A percentile compares a stretch with the other conserved stretches of the same genome.
phyloP scores from a whole-genome alignment of 2,113 vertebrate genomes.

The Phyllostomus hastatus region DNA sequence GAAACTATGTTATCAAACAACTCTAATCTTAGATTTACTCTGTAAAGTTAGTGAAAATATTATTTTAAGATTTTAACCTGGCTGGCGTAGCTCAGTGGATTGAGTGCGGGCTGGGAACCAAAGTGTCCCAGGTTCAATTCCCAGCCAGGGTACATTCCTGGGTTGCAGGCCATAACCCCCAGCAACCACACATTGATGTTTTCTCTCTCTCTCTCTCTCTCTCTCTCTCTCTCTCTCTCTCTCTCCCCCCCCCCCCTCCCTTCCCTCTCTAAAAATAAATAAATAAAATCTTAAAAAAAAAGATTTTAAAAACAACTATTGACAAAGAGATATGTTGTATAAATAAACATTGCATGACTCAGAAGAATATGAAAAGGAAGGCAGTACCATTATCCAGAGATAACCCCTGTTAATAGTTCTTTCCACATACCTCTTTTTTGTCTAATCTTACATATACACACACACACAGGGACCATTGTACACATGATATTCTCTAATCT shows the following conservation, averaged over 20 bases:
- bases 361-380: neutral
- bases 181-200: too few relatives aligned
- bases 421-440: neutral
- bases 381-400: neutral
- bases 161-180: too few relatives aligned
- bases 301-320: neutral
- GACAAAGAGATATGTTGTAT: neutral
- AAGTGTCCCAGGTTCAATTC: too few relatives aligned
- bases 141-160: too few relatives aligned
- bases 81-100: too few relatives aligned
- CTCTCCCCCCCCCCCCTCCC: too few relatives aligned
- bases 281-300: too few relatives aligned
- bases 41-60: neutral
- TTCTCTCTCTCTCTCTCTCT: too few relatives aligned
- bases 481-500: neutral
- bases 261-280: too few relatives aligned
- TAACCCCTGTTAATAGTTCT: neutral
- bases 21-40: neutral
- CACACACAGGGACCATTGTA: neutral
- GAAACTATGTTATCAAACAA: constrained; percentile 11
- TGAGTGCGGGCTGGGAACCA: too few relatives aligned
- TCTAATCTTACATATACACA: neutral
- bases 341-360: neutral
- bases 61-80: neutral
- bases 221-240: too few relatives aligned